Evolutionary conservation across 2,113 vertebrate genomes (phyloP).

Genomic region (Lepus europaeus): DNA sequence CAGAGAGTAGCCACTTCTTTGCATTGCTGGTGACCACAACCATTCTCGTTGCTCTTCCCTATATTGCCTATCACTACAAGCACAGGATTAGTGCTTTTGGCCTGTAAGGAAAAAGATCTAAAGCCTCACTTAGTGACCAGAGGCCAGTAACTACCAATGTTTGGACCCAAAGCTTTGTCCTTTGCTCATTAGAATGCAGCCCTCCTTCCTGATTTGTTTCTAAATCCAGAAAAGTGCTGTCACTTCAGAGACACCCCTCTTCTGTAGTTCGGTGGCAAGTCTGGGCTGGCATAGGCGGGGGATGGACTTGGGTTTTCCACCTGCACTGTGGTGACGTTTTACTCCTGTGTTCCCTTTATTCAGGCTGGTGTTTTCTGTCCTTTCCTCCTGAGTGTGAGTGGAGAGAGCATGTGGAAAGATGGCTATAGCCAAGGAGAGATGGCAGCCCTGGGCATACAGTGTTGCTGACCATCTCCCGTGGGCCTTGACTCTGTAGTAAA

Average conservation of each 20-base stretch:
- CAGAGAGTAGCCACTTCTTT: constrained; percentile 97
- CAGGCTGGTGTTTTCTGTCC: background rate
- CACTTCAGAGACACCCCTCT: constrained; percentile 6
- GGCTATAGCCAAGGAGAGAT: constrained; percentile 18
- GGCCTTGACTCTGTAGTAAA: background rate
- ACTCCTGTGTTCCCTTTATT: constrained; percentile 64
- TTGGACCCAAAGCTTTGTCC: constrained; percentile 92
- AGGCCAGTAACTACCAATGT: constrained; percentile 93
- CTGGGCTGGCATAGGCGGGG: background rate
- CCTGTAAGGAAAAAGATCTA: constrained; percentile 93
- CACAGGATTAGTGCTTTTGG: constrained; percentile 95
- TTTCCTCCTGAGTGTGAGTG: constrained; percentile 10
- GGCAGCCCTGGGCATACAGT: background rate
- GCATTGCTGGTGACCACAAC: constrained; percentile 93
- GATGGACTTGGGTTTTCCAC: constrained; percentile 76
- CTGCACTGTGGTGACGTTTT: constrained; percentile 82
- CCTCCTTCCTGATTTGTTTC: constrained; percentile 79
- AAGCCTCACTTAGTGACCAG: constrained; percentile 89
- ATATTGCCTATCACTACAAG: constrained; percentile 96
- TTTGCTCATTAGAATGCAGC: constrained; percentile 48
- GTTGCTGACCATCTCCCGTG: background rate
- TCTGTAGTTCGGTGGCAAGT: background rate
- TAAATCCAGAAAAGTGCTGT: constrained; percentile 70
- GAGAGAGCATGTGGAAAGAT: background rate
- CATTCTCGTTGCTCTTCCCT: constrained; percentile 92